Evolutionary conservation across 92 coral and sea anemone species (phyloP), one percentile per base, ranked within the genome.

Genomic region (Desmophyllum pertusum): DNA sequence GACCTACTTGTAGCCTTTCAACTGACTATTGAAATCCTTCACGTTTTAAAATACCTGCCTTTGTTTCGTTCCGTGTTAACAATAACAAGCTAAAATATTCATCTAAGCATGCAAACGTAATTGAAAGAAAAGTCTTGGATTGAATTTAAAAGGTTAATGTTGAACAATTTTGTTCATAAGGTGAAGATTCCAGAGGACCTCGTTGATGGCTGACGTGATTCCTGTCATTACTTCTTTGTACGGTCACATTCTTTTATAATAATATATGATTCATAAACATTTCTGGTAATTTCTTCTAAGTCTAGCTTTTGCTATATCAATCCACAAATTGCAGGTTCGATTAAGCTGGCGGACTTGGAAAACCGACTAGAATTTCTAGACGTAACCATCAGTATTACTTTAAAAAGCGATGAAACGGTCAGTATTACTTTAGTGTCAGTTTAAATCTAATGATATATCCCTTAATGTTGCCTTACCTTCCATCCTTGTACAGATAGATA

Each of bases 401-500:
- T 59, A 11, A 27, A 59, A 29, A 14, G 53, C 17, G 25, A 59
- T 2, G 53, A 5, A 31, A 25, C 35, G 65, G 65, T 7, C 64
- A 57, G 64, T 57, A 57, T 19, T 57, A 57, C 64, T 25, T 25
- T 59, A 27, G 65, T 59, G 33, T 59, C n/a, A n/a, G n/a, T 25
- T 17, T 59, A 59, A 25, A 25, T 59, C 33, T 59, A 25, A 59
- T 59, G 35, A 57, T 57, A n/a, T 59, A 17, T 65, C 23, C 40
- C 45, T 67, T 15, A 50, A 13, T 50, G 42, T 43, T 48, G 41
- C n/a, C 86, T 59, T 33, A 94, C 98, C 98, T 94, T 94, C 98
- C 98, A 94, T 15, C 98, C 98, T 27, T 86, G 92, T 4, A 88
- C 86, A 0, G 98, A 94, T 41, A 90, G 87, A 71, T 84, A 91